These are phyloP conservation scores for Capitulum mitella DNA, from an alignment of 2,888 invertebrate species.

Conservation along the genomic window DNA sequence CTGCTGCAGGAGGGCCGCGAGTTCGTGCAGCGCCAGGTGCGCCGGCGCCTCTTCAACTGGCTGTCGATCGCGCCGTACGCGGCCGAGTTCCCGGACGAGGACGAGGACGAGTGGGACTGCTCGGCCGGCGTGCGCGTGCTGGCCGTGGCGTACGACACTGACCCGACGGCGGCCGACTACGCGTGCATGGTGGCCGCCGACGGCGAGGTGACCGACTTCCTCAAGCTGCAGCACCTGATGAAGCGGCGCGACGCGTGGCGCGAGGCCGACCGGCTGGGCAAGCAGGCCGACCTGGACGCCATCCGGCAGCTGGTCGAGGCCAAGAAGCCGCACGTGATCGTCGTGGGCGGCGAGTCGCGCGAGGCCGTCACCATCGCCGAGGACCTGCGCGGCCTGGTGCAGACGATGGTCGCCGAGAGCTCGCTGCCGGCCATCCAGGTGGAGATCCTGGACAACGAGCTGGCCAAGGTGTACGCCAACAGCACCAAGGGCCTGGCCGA, in stretches of 20 bases:
- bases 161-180: slow-evolving; percentile 76
- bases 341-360: slow-evolving; percentile 81
- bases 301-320: slow-evolving; percentile 72
- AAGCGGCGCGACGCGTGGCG: slow-evolving; percentile 69
- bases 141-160: slow-evolving; percentile 80
- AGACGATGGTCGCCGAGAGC: slow-evolving; percentile 66
- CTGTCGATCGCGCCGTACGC: slow-evolving; percentile 79
- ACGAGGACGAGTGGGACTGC: slow-evolving; percentile 86
- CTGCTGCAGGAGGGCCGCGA: slow-evolving; percentile 81
- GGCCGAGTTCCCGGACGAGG: slow-evolving; percentile 66
- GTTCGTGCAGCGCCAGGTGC: slow-evolving; percentile 67
- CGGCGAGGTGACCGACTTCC: slow-evolving; percentile 85
- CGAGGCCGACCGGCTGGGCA: slow-evolving; percentile 58
- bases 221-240: slow-evolving; percentile 76
- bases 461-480: slow-evolving; percentile 84
- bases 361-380: slow-evolving; percentile 73
- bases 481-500: slow-evolving; percentile 78
- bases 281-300: slow-evolving; percentile 59
- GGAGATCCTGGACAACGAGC: slow-evolving; percentile 87
- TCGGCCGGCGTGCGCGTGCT: slow-evolving; percentile 74
- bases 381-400: slow-evolving; percentile 66
- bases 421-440: slow-evolving; percentile 80
- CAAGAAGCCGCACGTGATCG: slow-evolving; percentile 91
- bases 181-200: slow-evolving; percentile 78
- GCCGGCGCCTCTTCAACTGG: slow-evolving; percentile 81